Evolutionary conservation across 2,797 vertebrate genomes (phyloP), one percentile per base, ranked within the genome.

Genomic region (Siniperca scherzeri): DNA sequence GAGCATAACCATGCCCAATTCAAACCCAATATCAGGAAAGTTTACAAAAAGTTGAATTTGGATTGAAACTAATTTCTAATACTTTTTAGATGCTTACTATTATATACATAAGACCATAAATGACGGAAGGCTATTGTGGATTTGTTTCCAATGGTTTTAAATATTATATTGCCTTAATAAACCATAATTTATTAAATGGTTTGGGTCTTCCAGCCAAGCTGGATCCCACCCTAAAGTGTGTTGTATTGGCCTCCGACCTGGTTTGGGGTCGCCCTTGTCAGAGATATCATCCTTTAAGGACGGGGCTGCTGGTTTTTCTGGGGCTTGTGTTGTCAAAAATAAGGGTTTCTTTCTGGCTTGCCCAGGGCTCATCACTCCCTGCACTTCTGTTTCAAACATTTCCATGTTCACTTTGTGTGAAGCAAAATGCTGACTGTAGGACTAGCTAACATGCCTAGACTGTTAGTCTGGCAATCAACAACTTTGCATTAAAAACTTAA

Each of bases 261-360:
- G 25, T 82, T 81, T n/a, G 21, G 9, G 10, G 33, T 59, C 62
- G 50, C 22, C 27, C 53, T 68, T 74, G 65, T 82, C 65, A 74
- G 36, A 60, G 55, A 67, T 56, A 36, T 68, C 44, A 7, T 30
- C 2, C 2, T 9, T 52, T 60, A 87, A 66, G 70, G 53, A 77
- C 77, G 69, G 11, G 3, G 38, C 50, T 67, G 59, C 69, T 46
- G 42, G 3, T 56, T 62, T 73, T 61, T 77, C 38, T 52, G 44
- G 30, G 27, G 48, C 44, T 56, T 33, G 19, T 65, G 71, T 50
- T 55, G 9, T 56, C 3, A 8, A 36, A 75, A 56, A 61, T 44
- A 36, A 60, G 7, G 65, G 19, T 67, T 61, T 78, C 17, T 70
- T 17, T 52, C 9, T 10, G 12, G 17, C 66, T 70, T 16, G 42